A percentile compares a stretch with the other conserved stretches of the same genome.
Conservation (phyloP, 2,888 invertebrate genomes). For the Hedychridium roseum region DNA sequence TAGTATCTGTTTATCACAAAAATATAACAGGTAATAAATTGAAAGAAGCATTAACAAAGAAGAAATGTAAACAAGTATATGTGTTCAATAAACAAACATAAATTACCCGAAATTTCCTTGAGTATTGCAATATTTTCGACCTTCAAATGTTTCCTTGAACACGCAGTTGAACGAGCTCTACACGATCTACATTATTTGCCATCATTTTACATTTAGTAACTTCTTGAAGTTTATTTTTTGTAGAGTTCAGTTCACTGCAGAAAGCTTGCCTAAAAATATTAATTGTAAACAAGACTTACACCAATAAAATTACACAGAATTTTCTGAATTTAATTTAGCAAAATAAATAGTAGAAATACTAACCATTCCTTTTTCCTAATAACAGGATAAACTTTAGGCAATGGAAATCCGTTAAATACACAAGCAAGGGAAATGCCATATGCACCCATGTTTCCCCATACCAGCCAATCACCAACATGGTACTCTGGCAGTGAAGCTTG, state of each 20-base stretch:
- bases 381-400: constrained; percentile 61
- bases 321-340: not conserved
- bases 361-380: constrained; percentile 58
- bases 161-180: no score
- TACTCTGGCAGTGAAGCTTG: constrained; percentile 66
- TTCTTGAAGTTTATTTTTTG: no score
- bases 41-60: not conserved
- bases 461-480: constrained; percentile 70
- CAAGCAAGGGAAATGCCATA: constrained; percentile 67
- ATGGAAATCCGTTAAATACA: constrained; percentile 70
- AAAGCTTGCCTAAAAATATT: constrained; percentile 18
- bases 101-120: no score
- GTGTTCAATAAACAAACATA: not conserved
- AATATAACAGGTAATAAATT: not conserved
- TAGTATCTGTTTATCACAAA: not conserved
- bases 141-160: no score
- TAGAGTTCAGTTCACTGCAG: not conserved
- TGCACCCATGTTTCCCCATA: constrained; percentile 72
- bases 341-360: not conserved
- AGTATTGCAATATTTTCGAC: no score
- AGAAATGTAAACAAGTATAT: not conserved
- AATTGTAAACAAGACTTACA: no score
- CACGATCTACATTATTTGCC: no score
- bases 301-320: not conserved
- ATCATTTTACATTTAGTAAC: not conserved